These are phyloP conservation scores for Aspidiotus destructor DNA, from an alignment of 2,888 invertebrate genomes.

Conservation along the genomic window DNA sequence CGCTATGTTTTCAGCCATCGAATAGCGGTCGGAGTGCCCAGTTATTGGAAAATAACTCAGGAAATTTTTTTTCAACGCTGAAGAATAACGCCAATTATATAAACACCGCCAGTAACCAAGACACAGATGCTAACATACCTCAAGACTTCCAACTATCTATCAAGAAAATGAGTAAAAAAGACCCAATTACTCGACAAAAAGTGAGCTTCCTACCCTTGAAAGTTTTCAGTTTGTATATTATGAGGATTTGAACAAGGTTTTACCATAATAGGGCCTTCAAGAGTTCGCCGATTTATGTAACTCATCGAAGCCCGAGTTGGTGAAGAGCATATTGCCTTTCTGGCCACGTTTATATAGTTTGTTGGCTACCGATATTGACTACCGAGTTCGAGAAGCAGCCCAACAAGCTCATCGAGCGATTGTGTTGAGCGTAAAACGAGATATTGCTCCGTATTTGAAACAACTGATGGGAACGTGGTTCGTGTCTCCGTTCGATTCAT, in stretches of 20 bases:
- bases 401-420: slow-evolving; percentile 62
- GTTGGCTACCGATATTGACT: slow-evolving; percentile 67
- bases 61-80: slow-evolving; percentile 56
- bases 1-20: slow-evolving; percentile 59
- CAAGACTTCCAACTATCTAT: slow-evolving; percentile 66
- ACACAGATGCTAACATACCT: slow-evolving; percentile 51
- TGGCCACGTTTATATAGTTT: slow-evolving; percentile 75
- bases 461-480: slow-evolving; percentile 76
- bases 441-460: slow-evolving; percentile 68
- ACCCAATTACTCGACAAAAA: slow-evolving; percentile 79
- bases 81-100: slow-evolving; percentile 46
- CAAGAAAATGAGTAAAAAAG: slow-evolving; percentile 82
- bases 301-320: slow-evolving; percentile 53
- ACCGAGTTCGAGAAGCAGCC: slow-evolving; percentile 70
- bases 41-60: slow-evolving; percentile 52
- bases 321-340: slow-evolving; percentile 62
- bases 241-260: neutral
- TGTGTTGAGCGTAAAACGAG: slow-evolving; percentile 55
- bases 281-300: slow-evolving; percentile 65
- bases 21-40: slow-evolving; percentile 84
- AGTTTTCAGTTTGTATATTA: neutral
- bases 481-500: slow-evolving; percentile 71
- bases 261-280: slow-evolving; percentile 56
- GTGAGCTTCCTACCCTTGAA: slow-evolving; percentile 44
- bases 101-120: slow-evolving; percentile 7